Evolutionary conservation across 2,888 invertebrate genomes (phyloP).

Genomic region (Xestia c-nigrum): DNA sequence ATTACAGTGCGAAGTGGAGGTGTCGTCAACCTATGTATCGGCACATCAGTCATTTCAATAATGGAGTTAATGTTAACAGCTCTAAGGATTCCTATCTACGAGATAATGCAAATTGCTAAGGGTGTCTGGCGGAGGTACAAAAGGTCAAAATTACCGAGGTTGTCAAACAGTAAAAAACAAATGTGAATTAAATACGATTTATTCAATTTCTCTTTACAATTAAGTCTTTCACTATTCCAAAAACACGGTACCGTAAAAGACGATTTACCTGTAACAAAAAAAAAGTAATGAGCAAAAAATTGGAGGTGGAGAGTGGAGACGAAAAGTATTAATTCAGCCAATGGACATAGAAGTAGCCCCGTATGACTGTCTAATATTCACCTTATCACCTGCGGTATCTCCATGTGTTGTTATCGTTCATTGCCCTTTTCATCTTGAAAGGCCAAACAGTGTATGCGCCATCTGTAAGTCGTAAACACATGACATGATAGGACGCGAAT

Average conservation of each 20-base stretch:
- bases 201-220: constrained; percentile 28
- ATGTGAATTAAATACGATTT: constrained; percentile 44
- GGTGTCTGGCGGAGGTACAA: constrained; percentile 62
- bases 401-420: neutral
- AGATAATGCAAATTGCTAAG: constrained; percentile 65
- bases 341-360: neutral
- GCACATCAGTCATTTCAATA: constrained; percentile 83
- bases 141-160: constrained; percentile 53
- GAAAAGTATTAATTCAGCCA: neutral
- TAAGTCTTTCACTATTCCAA: neutral
- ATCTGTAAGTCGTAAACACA: constrained; percentile 21
- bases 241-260: neutral
- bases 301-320: neutral
- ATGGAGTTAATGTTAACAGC: constrained; percentile 78
- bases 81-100: constrained; percentile 72
- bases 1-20: constrained; percentile 85
- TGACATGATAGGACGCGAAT: neutral
- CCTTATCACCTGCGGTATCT: constrained; percentile 6
- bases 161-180: constrained; percentile 64
- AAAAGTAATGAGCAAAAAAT: neutral
- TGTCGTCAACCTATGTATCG: constrained; percentile 83
- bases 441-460: neutral
- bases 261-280: constrained; percentile 44
- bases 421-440: neutral
- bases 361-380: constrained; percentile 1